Percentiles rank a stretch among this genome's conserved stretches.
phyloP scores from a whole-genome alignment of 2,888 invertebrate species.

The Agrochola circellaris region DNA sequence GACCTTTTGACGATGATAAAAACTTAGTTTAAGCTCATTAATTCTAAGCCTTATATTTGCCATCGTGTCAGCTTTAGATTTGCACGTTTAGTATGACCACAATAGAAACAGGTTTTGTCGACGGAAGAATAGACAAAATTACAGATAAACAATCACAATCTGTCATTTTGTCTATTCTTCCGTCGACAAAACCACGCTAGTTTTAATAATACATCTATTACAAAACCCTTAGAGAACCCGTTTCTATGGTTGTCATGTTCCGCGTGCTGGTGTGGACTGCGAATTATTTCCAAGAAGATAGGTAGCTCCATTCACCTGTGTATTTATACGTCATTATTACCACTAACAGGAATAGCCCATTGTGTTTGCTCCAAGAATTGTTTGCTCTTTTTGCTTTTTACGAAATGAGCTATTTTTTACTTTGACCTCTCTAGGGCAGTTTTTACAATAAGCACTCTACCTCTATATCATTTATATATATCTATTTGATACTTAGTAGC shows the following conservation, averaged over 20 bases:
- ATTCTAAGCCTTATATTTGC: neutral
- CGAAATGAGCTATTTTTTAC: constrained; percentile 1
- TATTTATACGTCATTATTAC: constrained; percentile 16
- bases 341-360: neutral
- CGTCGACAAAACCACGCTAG: no score
- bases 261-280: neutral
- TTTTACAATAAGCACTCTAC: neutral
- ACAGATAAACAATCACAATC: no score
- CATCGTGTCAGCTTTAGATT: constrained; percentile 2
- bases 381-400: neutral
- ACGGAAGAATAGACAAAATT: no score
- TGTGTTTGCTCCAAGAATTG: constrained; percentile 27
- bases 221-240: no score
- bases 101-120: no score
- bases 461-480: neutral
- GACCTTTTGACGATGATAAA: neutral
- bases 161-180: no score
- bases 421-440: neutral
- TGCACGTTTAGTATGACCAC: no score
- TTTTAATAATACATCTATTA: no score
- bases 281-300: constrained; percentile 23
- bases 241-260: no score
- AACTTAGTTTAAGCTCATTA: neutral
- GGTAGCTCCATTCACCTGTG: neutral
- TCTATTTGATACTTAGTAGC: neutral